Evolutionary conservation across 2,888 invertebrate species (phyloP).

Genomic region (Ischnura elegans): DNA sequence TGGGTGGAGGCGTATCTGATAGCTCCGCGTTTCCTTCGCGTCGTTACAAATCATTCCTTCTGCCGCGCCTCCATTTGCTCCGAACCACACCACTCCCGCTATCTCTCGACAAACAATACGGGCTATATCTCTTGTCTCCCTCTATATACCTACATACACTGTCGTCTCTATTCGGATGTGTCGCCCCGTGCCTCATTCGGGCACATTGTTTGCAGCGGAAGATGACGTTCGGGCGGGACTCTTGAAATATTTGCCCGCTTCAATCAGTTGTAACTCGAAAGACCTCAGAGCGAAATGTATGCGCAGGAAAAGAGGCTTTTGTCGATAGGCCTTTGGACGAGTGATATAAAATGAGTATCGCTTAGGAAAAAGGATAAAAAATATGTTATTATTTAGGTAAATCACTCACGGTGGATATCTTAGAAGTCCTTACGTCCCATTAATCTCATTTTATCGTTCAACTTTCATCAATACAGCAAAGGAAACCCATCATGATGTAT

Average conservation of each 20-base stretch:
- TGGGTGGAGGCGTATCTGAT: not conserved
- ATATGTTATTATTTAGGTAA: no score
- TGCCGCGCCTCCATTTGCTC: not conserved
- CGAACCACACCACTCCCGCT: conserved; percentile 12
- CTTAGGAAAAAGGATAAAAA: not conserved
- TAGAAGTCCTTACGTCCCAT: no score
- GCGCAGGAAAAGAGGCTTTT: not conserved
- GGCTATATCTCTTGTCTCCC: not conserved
- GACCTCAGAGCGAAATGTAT: not conserved
- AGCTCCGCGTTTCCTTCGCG: not conserved
- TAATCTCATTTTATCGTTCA: no score
- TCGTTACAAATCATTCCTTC: conserved; percentile 50
- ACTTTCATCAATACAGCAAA: no score
- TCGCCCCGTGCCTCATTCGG: not conserved
- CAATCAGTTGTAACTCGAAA: not conserved
- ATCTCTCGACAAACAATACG: conserved; percentile 34
- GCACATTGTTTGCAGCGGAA: not conserved
- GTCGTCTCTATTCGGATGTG: not conserved
- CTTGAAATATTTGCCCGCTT: not conserved
- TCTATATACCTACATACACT: not conserved
- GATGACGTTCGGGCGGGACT: not conserved
- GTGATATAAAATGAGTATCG: not conserved
- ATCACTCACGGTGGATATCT: no score
- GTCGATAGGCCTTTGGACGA: not conserved
- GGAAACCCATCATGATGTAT: no score